Evolutionary conservation across 2,888 invertebrate species (phyloP), one percentile per base, ranked within the genome.

Genomic region (Hymenopus coronatus): DNA sequence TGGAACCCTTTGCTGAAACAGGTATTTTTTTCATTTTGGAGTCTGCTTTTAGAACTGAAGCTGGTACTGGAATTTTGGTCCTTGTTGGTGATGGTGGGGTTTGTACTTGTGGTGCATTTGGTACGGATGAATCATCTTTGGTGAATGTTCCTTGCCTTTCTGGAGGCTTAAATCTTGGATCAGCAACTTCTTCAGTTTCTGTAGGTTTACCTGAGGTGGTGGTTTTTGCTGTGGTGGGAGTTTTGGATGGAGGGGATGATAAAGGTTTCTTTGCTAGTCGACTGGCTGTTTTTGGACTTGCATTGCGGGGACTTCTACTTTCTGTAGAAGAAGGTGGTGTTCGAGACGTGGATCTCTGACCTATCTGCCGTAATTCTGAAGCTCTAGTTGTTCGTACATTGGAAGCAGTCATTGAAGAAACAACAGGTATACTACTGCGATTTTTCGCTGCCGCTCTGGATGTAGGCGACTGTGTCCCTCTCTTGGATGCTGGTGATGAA

Each of bases 121-220:
- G 40, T 92, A 92, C 82, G 92, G 92, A 89, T 0, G 94, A 94
- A 91, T 97, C 97, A 91, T 98, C 98, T 93, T 98, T 98, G 0
- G 98, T 97, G 92, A 98, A 98, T 0, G 98, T 98, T 25, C 98
- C 98, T 93, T 98, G 98, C 46, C 98, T 95, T 91, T 97, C 97
- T 81, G 97, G 92, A 0, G 95, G 94, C 88, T 94, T 92, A 0
- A 95, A 94, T 91, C 94, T 94, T 9, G 92, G 87, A 86, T 89
- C 87, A n/a, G 81, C 82, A 28, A 30, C 91, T 28, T 87, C 90
- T 27, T 54, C 46, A 40, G 81, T 88, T 46, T 86, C 87, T 27
- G 81, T 81, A 27, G 46, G 83, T 86, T 85, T 86, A 82, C 85
- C 28, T 84, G 89, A 70, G 82, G 83, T 84, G 15, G 84, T 84